A percentile compares a stretch with the other conserved stretches of the same genome.
Evolutionary conservation across 2,113 vertebrate genomes (phyloP).

Genomic region (Antechinus flavipes): DNA sequence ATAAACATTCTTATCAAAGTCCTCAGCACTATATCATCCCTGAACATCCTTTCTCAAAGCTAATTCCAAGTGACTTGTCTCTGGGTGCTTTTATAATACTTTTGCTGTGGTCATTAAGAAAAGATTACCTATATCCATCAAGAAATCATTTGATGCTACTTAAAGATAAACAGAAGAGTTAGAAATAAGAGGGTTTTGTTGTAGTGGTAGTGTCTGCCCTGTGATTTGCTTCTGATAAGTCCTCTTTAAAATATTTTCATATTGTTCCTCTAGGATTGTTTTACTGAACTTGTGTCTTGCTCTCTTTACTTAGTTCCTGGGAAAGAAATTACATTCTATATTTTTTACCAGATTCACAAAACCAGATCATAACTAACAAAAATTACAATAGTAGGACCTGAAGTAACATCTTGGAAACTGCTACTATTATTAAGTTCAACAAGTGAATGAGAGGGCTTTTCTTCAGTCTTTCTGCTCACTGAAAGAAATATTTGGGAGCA

Average conservation of each 20-base stretch:
- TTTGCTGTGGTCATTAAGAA: neutral
- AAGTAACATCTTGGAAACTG: neutral
- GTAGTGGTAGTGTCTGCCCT: neutral
- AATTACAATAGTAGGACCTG: neutral
- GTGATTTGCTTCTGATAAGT: neutral
- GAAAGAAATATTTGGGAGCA: neutral
- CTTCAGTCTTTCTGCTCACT: neutral
- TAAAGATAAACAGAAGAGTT: neutral
- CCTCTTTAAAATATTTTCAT: neutral
- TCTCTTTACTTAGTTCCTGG: neutral
- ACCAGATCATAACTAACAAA: neutral
- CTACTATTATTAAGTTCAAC: neutral
- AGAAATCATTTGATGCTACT: neutral
- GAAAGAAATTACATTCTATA: neutral
- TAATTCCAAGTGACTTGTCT: constrained; percentile 14
- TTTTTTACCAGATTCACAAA: neutral
- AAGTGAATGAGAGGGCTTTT: neutral
- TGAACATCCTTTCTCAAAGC: constrained; percentile 41
- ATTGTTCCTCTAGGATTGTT: neutral
- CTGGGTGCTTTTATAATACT: neutral
- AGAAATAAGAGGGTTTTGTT: neutral
- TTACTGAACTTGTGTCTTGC: neutral
- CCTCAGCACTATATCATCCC: constrained; percentile 3
- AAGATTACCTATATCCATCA: neutral
- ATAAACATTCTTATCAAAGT: constrained; percentile 15